Base-by-base conservation (phyloP, 2,113 vertebrate genomes). In the Peromyscus maniculatus region DNA sequence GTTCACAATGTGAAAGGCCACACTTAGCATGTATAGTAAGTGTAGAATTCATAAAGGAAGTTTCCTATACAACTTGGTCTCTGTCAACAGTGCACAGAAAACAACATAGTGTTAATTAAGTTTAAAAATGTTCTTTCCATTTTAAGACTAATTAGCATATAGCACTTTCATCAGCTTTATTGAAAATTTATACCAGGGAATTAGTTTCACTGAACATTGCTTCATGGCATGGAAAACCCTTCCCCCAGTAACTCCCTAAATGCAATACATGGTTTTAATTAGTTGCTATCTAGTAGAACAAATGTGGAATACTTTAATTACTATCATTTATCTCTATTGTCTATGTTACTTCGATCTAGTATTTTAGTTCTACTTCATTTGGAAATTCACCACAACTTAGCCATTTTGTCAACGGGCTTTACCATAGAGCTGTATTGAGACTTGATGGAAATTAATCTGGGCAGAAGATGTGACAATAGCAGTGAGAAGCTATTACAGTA, bases 121-220 rank as follows among this genome's bases (percentile, higher is more conserved):
- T 96, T 97, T 96, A 94, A 98, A 98, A 97, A 97, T 97, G 69
- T 71, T 91, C 95, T 97, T 97, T 97, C 97, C 97, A 96, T 97
- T 97, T 97, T 97, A 93, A 96, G 94, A 94, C 97, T 97, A 97
- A 98, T 98, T 97, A 98, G 93, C 96, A 96, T 97, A 93, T 94
- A 96, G 89, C 97, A 97, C 94, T 96, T 98, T 97, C 95, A 97
- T 98, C 95, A 87, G 90, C 89, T 95, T 97, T 98, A 96, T 94
- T 97, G 94, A 97, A 96, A 95, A 97, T 93, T 89, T 97, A 94
- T 97, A 97, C 64, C 43, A 94, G 36, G 33, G 66, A 97, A 97
- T 97, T 97, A 93, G 91, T 69, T 96, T 91, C 26, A 52, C 55
- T 46, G 82, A 97, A 95, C 59, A 93, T n/a, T 91, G 90, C 89